Conservation (phyloP, 2,113 vertebrate species). For the Mus spicilegus region DNA sequence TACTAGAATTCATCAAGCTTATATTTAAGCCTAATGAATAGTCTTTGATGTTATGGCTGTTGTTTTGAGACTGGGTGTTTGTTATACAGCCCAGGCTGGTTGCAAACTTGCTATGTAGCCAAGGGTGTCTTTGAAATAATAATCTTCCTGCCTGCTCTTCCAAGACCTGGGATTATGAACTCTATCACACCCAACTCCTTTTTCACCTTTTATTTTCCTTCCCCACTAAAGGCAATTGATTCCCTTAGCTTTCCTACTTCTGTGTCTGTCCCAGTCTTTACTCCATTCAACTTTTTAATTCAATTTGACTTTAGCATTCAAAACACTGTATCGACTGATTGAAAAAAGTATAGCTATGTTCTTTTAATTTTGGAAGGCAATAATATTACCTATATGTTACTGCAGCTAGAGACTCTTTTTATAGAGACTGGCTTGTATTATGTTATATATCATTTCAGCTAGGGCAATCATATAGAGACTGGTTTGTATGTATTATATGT, state of each 20-base stretch:
- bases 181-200: background rate
- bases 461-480: too few relatives aligned
- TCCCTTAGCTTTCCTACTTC: background rate
- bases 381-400: background rate
- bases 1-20: background rate
- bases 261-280: background rate
- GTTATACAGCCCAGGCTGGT: background rate
- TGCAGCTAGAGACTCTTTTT: background rate
- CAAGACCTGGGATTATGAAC: background rate
- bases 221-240: background rate
- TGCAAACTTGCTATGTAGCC: background rate
- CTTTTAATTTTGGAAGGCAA: background rate
- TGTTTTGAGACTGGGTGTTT: background rate
- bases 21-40: background rate
- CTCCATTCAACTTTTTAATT: background rate
- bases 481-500: background rate
- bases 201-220: background rate
- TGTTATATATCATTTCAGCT: too few relatives aligned
- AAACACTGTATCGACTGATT: background rate
- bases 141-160: background rate
- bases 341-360: background rate
- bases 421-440: background rate
- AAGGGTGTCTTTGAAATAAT: background rate
- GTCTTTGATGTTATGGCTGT: background rate
- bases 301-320: background rate